Evolutionary conservation across 2,113 vertebrate genomes (phyloP).

Genomic region (Oryzias woworae): DNA sequence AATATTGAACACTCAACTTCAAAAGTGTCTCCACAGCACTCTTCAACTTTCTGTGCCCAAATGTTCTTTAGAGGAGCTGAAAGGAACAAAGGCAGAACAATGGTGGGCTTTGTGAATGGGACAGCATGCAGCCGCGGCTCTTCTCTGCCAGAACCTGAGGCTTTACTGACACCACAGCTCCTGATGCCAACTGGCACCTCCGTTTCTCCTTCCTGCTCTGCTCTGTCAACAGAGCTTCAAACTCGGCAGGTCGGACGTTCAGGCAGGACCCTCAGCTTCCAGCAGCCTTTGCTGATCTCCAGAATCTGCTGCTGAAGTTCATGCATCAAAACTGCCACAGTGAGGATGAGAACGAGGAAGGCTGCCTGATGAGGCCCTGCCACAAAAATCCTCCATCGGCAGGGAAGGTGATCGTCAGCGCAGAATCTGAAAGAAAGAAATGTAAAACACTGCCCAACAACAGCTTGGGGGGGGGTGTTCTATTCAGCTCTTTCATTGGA

Average conservation of each 20-base stretch:
- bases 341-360: too few species aligned
- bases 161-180: conserved; percentile 52
- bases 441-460: too few species aligned
- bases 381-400: too few species aligned
- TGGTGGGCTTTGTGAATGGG: conserved; percentile 48
- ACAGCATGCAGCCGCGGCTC: conserved; percentile 33
- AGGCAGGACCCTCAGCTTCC: conserved; percentile 17
- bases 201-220: conserved; percentile 61
- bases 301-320: too few species aligned
- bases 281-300: too few species aligned
- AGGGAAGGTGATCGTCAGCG: too few species aligned
- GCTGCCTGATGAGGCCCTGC: too few species aligned
- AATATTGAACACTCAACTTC: conserved; percentile 37
- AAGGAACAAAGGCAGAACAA: conserved; percentile 59
- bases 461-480: too few species aligned
- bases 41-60: conserved; percentile 49
- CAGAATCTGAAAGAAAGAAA: too few species aligned
- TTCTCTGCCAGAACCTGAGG: conserved; percentile 41
- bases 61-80: conserved; percentile 50
- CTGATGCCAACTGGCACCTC: conserved; percentile 68
- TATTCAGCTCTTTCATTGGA: too few species aligned
- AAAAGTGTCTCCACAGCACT: conserved; percentile 48
- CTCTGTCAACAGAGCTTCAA: conserved; percentile 66
- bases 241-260: conserved; percentile 67
- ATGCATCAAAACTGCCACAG: too few species aligned